These are phyloP conservation scores for Scomber colias DNA, from an alignment of 2,113 vertebrate species.

Conservation along the genomic window DNA sequence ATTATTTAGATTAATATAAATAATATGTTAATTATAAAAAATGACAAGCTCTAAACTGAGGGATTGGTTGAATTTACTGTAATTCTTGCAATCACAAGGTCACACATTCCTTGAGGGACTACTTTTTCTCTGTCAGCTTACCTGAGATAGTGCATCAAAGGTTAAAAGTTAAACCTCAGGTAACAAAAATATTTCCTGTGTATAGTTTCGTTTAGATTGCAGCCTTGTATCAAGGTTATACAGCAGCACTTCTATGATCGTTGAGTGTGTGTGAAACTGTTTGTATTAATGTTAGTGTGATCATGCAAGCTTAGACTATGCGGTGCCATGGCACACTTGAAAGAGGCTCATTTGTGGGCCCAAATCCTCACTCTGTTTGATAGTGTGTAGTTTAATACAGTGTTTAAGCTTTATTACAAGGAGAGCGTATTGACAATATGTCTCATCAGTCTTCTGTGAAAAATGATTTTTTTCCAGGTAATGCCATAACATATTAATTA, in stretches of 20 bases:
- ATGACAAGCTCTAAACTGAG: neutral
- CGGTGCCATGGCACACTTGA: constrained; percentile 53
- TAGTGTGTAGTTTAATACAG: constrained; percentile 61
- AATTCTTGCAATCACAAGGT: neutral
- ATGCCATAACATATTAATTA: no score
- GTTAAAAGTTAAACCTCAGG: neutral
- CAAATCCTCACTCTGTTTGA: constrained; percentile 46
- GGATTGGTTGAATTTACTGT: neutral
- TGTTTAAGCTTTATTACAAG: constrained; percentile 55
- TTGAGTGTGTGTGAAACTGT: neutral
- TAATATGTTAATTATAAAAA: no score
- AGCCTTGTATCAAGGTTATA: neutral
- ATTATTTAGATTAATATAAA: no score
- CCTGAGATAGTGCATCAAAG: neutral
- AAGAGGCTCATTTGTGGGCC: constrained; percentile 58
- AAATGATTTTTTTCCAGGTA: constrained; percentile 17
- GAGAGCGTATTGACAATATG: constrained; percentile 33
- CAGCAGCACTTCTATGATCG: neutral
- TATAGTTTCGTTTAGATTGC: constrained; percentile 2
- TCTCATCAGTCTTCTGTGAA: constrained; percentile 4
- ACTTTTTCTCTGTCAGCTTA: neutral
- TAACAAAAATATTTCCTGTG: neutral
- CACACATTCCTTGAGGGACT: neutral
- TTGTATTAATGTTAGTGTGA: constrained; percentile 43
- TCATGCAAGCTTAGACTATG: constrained; percentile 57